Base-by-base conservation (phyloP, 2,113 vertebrate species). In the Columbina picui region DNA sequence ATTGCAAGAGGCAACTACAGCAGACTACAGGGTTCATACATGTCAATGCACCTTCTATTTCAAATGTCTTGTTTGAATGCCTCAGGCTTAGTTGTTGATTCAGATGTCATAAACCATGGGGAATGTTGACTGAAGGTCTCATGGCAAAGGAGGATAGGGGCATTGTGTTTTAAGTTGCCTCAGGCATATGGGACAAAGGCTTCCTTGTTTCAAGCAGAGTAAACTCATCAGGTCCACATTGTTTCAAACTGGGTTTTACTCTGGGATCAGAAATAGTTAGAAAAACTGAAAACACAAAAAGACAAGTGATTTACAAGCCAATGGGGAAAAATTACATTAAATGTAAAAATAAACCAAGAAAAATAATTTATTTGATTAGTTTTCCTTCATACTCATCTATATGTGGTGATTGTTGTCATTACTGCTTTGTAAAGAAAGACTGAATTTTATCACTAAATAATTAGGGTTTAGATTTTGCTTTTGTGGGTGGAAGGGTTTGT, bases 21-120 rank as follows among this genome's bases (percentile, higher is more conserved):
- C 56, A 80, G 29, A 17, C 32, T 87, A 14, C 6, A 53, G 30
- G 17, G 64, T 14, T 83, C 89, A 84, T 69, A 20, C n/a, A 91
- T 7, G 7, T 95, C 93, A 94, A 34, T 77, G 77, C 45, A 84
- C 34, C 52, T 73, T 90, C 77, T 92, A 81, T 87, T 95, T 94
- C 74, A 96, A 92, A 97, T 68, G 88, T 43, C 78, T 69, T 73
- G 84, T 94, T 97, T 97, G 76, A 97, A 93, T 95, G 87, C 90
- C 67, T 94, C 49, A 30, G 61, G 59, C 85, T 60, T 93, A 94
- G 92, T 86, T 94, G 69, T 95, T 96, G 89, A 68, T 84, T 95
- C 76, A 79, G 84, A 76, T 96, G 93, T 85, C 67, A 93, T 89
- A 93, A 96, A 78, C 43, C 82, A 61, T 65, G 73, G 61, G 76